Percentiles rank a stretch among this genome's conserved stretches.
These are phyloP conservation scores for Drosophila repleta DNA, from an alignment of 1,140 invertebrate species.

Conservation along the genomic window DNA sequence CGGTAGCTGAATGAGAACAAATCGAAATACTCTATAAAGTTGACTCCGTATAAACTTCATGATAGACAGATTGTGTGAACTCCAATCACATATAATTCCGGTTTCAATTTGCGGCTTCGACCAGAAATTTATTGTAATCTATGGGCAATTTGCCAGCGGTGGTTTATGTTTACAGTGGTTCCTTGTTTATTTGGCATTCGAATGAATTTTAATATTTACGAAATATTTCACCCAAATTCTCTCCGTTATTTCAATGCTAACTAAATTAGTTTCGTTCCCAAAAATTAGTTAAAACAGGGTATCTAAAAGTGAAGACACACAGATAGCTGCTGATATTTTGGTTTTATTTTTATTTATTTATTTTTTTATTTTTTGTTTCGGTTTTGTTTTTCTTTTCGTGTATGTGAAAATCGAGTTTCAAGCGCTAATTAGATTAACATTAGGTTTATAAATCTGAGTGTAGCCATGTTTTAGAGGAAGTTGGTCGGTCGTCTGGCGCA, in stretches of 20 bases:
- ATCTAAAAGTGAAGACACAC: neutral
- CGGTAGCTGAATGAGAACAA: too few species aligned
- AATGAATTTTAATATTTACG: conserved; percentile 16
- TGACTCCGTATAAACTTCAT: too few species aligned
- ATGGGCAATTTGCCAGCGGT: conserved; percentile 7
- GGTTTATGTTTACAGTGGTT: conserved; percentile 4
- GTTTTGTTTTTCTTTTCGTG: neutral
- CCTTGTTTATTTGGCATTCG: conserved; percentile 10
- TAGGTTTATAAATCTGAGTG: conserved; percentile 14
- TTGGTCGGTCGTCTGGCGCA: conserved; percentile 19
- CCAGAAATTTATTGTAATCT: neutral
- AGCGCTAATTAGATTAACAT: conserved; percentile 77
- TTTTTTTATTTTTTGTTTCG: conserved; percentile 5
- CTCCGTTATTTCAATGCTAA: neutral
- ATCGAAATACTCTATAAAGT: too few species aligned
- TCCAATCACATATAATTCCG: neutral
- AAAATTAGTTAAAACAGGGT: neutral
- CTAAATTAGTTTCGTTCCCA: neutral
- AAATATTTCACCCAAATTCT: neutral
- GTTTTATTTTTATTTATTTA: conserved; percentile 7
- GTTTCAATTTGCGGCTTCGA: conserved; percentile 1
- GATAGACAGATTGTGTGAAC: too few species aligned
- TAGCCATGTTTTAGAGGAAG: conserved; percentile 40
- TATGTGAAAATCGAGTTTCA: conserved; percentile 39
- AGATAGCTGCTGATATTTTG: conserved; percentile 16